These are phyloP conservation scores for Muscina levida DNA, from an alignment of 2,888 invertebrate species.

Conservation along the genomic window DNA sequence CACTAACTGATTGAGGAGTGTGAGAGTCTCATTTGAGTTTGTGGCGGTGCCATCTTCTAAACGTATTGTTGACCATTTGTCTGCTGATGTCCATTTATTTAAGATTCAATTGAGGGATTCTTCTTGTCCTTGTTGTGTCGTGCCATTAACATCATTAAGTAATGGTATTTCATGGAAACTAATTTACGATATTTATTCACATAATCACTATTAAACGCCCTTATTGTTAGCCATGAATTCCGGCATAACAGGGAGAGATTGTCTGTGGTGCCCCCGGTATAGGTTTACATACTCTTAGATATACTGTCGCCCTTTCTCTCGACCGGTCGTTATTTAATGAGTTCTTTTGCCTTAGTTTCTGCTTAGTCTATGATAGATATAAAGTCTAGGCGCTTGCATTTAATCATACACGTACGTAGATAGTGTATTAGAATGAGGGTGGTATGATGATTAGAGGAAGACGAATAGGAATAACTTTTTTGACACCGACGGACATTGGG, in stretches of 20 bases:
- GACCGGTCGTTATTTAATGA: too few species aligned
- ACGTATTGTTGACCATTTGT: constrained; percentile 44
- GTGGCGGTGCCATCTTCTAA: neutral
- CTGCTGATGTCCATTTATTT: constrained; percentile 12
- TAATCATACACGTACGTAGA: constrained; percentile 35
- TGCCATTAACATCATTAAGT: neutral
- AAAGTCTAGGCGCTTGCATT: constrained; percentile 43
- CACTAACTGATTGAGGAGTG: neutral
- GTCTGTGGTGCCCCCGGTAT: too few species aligned
- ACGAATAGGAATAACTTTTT: too few species aligned
- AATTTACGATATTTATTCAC: constrained; percentile 38
- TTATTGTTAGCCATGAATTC: constrained; percentile 21
- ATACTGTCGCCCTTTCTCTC: too few species aligned
- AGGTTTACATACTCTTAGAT: too few species aligned
- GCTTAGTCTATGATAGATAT: constrained; percentile 43
- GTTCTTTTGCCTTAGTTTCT: too few species aligned
- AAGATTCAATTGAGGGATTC: constrained; percentile 25
- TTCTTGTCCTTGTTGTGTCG: neutral
- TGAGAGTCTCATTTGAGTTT: neutral
- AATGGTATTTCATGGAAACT: constrained; percentile 27
- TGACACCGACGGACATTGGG: too few species aligned
- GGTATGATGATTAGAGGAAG: too few species aligned
- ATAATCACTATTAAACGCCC: constrained; percentile 39
- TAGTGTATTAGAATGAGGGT: too few species aligned
- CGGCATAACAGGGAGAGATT: too few species aligned